A percentile compares a stretch with the other conserved stretches of the same genome.
Conservation (phyloP, 1,140 invertebrate genomes). For the Papilio polytes region DNA sequence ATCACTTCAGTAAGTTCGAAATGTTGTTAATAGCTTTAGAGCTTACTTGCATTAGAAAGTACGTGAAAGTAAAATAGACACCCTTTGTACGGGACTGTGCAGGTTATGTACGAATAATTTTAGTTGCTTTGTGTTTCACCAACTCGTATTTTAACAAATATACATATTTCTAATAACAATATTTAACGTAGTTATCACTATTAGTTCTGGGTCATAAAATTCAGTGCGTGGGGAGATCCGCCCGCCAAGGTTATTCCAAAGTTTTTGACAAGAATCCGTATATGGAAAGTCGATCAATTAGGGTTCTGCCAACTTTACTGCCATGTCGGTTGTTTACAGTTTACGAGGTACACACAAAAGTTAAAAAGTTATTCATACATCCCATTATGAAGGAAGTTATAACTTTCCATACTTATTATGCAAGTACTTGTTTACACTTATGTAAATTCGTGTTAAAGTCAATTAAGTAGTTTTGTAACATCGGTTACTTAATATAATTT, state of each 20-base stretch:
- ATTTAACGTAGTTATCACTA: too few relatives aligned
- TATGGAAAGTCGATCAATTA: slow-evolving; percentile 33
- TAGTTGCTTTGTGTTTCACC: too few relatives aligned
- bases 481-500: background rate
- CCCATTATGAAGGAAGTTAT: too few relatives aligned
- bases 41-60: slow-evolving; percentile 11
- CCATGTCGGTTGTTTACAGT: background rate
- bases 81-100: background rate
- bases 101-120: background rate
- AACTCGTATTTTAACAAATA: too few relatives aligned
- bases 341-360: too few relatives aligned
- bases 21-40: slow-evolving; percentile 16
- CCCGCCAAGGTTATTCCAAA: slow-evolving; percentile 16
- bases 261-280: slow-evolving; percentile 15
- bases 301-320: background rate
- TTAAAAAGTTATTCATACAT: too few relatives aligned
- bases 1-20: too few relatives aligned
- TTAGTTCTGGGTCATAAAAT: slow-evolving; percentile 40
- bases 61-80: slow-evolving; percentile 19
- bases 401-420: background rate
- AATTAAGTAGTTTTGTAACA: background rate
- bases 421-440: background rate
- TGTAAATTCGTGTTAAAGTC: background rate
- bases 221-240: slow-evolving; percentile 41
- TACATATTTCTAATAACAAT: too few relatives aligned